phyloP scores from a whole-genome alignment of 37 sponge, comb jelly and placozoan genomes.

The Beroe forskalii region DNA sequence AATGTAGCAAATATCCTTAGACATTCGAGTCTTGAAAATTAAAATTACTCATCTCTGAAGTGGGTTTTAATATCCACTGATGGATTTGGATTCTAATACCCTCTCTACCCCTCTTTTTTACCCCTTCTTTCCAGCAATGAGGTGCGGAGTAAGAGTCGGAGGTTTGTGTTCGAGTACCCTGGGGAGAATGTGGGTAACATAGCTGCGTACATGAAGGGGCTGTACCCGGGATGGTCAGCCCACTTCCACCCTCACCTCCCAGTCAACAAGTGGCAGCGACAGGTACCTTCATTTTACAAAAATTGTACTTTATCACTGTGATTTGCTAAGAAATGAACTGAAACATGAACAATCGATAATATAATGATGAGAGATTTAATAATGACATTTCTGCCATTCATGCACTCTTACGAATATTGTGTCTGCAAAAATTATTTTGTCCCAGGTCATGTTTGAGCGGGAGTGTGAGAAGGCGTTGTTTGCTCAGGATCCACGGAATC shows the following conservation, averaged over 20 bases:
- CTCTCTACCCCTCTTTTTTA: too few relatives aligned
- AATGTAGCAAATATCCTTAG: too few relatives aligned
- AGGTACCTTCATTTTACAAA: background rate
- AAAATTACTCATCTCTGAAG: too few relatives aligned
- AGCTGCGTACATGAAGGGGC: background rate
- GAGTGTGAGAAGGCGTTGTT: slow-evolving; percentile 33
- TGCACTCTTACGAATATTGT: too few relatives aligned
- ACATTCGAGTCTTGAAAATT: too few relatives aligned
- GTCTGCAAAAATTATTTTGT: too few relatives aligned
- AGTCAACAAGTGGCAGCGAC: slow-evolving; percentile 27
- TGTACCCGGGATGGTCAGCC: slow-evolving; percentile 37
- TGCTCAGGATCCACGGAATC: background rate
- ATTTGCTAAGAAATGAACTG: too few relatives aligned
- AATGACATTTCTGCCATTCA: too few relatives aligned
- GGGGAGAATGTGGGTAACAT: background rate
- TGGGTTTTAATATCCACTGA: too few relatives aligned
- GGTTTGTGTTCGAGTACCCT: slow-evolving; percentile 57
- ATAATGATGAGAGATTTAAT: too few relatives aligned
- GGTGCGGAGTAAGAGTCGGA: slow-evolving; percentile 1
- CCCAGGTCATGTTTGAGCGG: slow-evolving; percentile 45
- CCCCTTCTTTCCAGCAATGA: background rate
- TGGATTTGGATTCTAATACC: too few relatives aligned
- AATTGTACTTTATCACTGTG: background rate
- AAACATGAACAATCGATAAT: too few relatives aligned
- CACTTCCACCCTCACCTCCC: slow-evolving; percentile 16